Evolutionary conservation across 2,797 vertebrate species (phyloP).

Genomic region (Pelobates cultripes): DNA sequence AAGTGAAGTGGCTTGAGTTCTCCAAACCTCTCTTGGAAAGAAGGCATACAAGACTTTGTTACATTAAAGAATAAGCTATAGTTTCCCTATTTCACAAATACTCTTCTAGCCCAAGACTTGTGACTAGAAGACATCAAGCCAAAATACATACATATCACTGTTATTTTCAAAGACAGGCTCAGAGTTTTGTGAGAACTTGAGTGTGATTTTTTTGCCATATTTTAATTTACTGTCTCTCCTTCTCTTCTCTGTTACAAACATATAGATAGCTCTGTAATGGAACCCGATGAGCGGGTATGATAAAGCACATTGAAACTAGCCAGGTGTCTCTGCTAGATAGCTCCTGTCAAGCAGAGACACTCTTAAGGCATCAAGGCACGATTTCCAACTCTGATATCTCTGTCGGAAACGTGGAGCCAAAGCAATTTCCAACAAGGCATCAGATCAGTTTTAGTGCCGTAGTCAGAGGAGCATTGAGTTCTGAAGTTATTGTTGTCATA

Average conservation of each 20-base stretch:
- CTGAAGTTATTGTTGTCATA: constrained; percentile 45
- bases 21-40: no score
- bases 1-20: no score
- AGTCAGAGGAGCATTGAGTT: constrained; percentile 47
- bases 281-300: constrained; percentile 48
- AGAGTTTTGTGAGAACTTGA: constrained; percentile 21
- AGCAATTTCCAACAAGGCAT: constrained; percentile 51
- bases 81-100: no score
- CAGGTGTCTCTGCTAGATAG: constrained; percentile 53
- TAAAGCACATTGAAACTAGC: constrained; percentile 48
- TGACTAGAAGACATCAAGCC: no score
- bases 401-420: constrained; percentile 36
- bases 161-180: constrained; percentile 16
- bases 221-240: constrained; percentile 48
- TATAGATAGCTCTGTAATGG: constrained; percentile 55
- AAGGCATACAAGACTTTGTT: no score
- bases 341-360: constrained; percentile 38
- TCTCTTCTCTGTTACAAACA: constrained; percentile 33
- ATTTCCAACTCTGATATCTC: constrained; percentile 51
- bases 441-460: constrained; percentile 37
- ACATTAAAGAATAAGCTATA: no score
- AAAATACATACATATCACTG: background rate
- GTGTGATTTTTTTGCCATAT: constrained; percentile 23
- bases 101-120: no score
- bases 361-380: constrained; percentile 40